Conservation (phyloP, 2,888 invertebrate genomes). For the Leistus spinibarbis region DNA sequence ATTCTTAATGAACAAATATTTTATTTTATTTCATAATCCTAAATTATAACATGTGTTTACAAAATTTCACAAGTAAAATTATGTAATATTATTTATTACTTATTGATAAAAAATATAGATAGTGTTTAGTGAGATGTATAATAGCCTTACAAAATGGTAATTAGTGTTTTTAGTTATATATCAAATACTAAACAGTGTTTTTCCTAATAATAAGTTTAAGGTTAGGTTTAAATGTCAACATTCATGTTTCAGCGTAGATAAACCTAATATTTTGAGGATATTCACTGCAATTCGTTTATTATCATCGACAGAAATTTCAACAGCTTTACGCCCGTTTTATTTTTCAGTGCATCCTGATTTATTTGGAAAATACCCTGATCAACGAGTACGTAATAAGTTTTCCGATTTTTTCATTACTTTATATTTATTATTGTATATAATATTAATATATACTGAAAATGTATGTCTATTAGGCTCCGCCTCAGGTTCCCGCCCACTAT, state of each 20-base stretch:
- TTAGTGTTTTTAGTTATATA: slow-evolving; percentile 22
- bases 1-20: neutral
- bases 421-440: no score
- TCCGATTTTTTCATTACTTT: neutral
- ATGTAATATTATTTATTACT: neutral
- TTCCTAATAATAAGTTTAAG: neutral
- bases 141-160: slow-evolving; percentile 58
- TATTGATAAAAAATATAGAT: slow-evolving; percentile 2
- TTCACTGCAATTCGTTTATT: slow-evolving; percentile 51
- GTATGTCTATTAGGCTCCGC: no score
- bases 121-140: slow-evolving; percentile 53
- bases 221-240: neutral
- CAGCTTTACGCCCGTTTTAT: slow-evolving; percentile 91
- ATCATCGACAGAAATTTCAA: slow-evolving; percentile 84
- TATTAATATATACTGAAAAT: no score
- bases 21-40: neutral
- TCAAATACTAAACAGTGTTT: neutral
- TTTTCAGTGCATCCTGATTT: slow-evolving; percentile 95
- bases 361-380: slow-evolving; percentile 89
- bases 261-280: slow-evolving; percentile 1
- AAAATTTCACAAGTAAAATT: neutral
- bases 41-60: neutral
- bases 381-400: slow-evolving; percentile 67
- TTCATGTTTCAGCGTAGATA: slow-evolving; percentile 22
- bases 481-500: no score